Base-by-base conservation (phyloP, 2,113 vertebrate genomes). In the Campylomormyrus tamandua region DNA sequence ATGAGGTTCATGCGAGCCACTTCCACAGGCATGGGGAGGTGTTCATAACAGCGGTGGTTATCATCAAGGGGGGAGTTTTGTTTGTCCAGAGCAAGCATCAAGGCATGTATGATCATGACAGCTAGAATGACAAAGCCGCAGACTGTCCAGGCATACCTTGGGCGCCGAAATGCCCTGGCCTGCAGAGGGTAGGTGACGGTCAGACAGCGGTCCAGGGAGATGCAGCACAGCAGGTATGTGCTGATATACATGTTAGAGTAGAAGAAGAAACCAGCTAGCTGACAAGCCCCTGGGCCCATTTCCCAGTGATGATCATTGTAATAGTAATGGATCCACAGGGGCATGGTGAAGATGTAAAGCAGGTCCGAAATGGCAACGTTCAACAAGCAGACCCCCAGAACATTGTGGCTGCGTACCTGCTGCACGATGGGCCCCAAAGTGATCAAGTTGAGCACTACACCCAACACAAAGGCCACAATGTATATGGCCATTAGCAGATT, bases 231-330 rank as follows among this genome's bases (percentile, higher is more conserved):
- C 53, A 97, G 92, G 90, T 50, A 95, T 90, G 95, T 96, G 92
- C 96, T 96, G 90, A 96, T 94, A 90, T 97, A 97, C 94, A 96
- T 95, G 92, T 97, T 97, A 91, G 96, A 95, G 93, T 97, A 97
- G 93, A 95, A 97, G 86, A 97, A 66, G 88, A 97, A 97, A n/a
- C 96, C 96, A 0, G 94, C 94, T 4, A 96, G 5, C 9, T 91
- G 94, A 90, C 96, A 97, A n/a, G 93, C 87, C 0, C 0, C 0
- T 0, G 1, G 35, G 1, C 94, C 91, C 0, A 96, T 91, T 6
- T 0, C 0, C 96, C 96, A 96, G 5, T n/a, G 2, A 90, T 97
- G 96, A 91, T 95, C n/a, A 0, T 90, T 66, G 3, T 19, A 53
- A 91, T 95, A 96, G 89, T 97, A 97, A 83, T 95, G 91, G 48